These are phyloP conservation scores for Pogonomyrmex barbatus DNA, from an alignment of 1,140 invertebrate species.

Conservation along the genomic window DNA sequence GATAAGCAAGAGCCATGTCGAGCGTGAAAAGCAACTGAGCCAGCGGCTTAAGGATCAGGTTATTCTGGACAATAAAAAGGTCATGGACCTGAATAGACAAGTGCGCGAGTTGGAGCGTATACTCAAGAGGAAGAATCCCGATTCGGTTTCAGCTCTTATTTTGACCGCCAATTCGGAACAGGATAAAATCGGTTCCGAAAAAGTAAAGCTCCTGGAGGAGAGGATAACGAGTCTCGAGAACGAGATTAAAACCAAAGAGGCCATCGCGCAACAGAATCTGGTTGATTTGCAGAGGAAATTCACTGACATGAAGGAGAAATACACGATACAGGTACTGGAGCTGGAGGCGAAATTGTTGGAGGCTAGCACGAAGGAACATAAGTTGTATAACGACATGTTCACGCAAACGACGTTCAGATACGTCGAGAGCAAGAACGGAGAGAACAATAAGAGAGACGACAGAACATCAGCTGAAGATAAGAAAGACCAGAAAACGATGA, in stretches of 20 bases:
- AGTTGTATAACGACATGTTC: conserved; percentile 75
- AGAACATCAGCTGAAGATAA: conserved; percentile 64
- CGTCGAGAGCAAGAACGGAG: conserved; percentile 71
- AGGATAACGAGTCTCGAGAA: conserved; percentile 90
- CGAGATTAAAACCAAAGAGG: conserved; percentile 89
- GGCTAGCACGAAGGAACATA: conserved; percentile 72
- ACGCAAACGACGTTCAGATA: conserved; percentile 78
- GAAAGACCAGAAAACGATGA: conserved; percentile 67
- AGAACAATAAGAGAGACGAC: conserved; percentile 71
- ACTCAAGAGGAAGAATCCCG: conserved; percentile 91
- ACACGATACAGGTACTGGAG: conserved; percentile 90
- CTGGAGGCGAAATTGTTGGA: conserved; percentile 87
- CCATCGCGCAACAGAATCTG: conserved; percentile 89
- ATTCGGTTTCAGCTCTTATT: conserved; percentile 92
- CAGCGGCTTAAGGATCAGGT: conserved; percentile 89
- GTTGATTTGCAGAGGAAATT: conserved; percentile 91
- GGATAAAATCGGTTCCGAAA: conserved; percentile 83
- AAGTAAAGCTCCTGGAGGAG: conserved; percentile 89
- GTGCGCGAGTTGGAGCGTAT: conserved; percentile 93
- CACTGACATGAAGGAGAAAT: conserved; percentile 91
- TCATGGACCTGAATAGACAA: conserved; percentile 91
- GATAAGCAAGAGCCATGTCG: conserved; percentile 84
- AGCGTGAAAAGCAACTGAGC: conserved; percentile 87
- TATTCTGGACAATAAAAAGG: conserved; percentile 90
- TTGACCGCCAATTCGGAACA: conserved; percentile 88